A percentile compares a stretch with the other conserved stretches of the same genome.
Evolutionary conservation across 1,140 invertebrate genomes (phyloP).

Genomic region (Aradophagus sp.): DNA sequence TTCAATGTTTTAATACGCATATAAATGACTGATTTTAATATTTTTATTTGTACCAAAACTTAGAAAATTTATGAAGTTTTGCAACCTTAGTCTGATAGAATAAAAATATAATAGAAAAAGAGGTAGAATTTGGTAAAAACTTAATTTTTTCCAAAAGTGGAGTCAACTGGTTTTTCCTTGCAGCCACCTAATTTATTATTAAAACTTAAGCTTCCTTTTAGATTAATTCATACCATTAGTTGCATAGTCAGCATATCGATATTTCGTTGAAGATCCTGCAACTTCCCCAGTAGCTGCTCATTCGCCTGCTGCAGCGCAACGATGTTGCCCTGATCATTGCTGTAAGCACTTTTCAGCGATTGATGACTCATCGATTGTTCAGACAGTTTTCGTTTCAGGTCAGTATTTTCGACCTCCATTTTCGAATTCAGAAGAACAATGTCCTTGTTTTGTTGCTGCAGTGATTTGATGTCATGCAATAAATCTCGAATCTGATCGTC

Average conservation of each 20-base stretch:
- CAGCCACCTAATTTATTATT: too few species aligned
- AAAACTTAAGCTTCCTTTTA: too few species aligned
- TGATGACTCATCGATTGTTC: slow-evolving; percentile 61
- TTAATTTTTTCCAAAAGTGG: too few species aligned
- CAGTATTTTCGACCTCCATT: slow-evolving; percentile 66
- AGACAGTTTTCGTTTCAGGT: slow-evolving; percentile 64
- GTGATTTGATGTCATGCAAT: slow-evolving; percentile 62
- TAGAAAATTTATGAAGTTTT: too few species aligned
- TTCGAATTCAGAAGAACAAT: slow-evolving; percentile 63
- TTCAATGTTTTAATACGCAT: too few species aligned
- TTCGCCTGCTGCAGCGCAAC: slow-evolving; percentile 63
- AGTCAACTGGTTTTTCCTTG: too few species aligned
- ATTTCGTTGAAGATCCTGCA: slow-evolving; percentile 67
- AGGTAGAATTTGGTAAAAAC: too few species aligned
- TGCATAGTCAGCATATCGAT: slow-evolving; percentile 67
- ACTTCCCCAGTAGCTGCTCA: slow-evolving; percentile 64
- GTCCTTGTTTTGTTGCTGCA: slow-evolving; percentile 71
- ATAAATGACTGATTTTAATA: too few species aligned
- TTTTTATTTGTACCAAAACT: too few species aligned
- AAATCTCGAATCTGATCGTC: slow-evolving; percentile 67
- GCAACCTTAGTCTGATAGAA: too few species aligned
- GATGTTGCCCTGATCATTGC: slow-evolving; percentile 63
- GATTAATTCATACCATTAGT: slow-evolving; percentile 67
- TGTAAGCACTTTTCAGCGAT: slow-evolving; percentile 59
- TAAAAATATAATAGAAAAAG: too few species aligned